A percentile compares a stretch with the other conserved stretches of the same genome.
Conservation (phyloP, 2,888 invertebrate species). For the Rhabditoides inermis region DNA sequence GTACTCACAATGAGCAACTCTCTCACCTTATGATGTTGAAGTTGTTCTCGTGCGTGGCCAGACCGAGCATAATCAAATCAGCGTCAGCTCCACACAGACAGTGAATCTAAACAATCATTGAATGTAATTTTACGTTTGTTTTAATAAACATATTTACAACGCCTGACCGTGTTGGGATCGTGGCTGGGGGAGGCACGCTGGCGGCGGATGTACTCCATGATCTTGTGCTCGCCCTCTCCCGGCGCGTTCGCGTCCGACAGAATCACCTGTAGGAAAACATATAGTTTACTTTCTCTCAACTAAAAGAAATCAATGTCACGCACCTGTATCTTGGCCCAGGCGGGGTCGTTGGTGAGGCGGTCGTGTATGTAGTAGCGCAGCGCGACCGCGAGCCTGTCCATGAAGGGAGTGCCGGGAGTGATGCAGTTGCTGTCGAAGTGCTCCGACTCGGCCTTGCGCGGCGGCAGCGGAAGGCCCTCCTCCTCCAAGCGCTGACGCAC, state of each 20-base stretch:
- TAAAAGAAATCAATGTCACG: slow-evolving; percentile 3
- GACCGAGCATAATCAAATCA: slow-evolving; percentile 87
- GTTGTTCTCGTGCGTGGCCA: slow-evolving; percentile 96
- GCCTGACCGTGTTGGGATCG: slow-evolving; percentile 80
- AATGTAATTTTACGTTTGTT: no score
- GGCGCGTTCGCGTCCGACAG: slow-evolving; percentile 98
- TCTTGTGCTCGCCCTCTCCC: slow-evolving; percentile 97
- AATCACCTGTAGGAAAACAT: slow-evolving; percentile 59
- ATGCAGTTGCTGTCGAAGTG: slow-evolving; percentile 99
- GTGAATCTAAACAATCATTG: slow-evolving; percentile 58
- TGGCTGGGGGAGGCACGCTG: slow-evolving; percentile 77
- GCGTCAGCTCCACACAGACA: slow-evolving; percentile 91
- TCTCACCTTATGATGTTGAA: slow-evolving; percentile 76
- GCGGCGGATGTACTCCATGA: slow-evolving; percentile 89
- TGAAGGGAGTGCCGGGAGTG: slow-evolving; percentile 74
- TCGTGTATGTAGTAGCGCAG: slow-evolving; percentile 71
- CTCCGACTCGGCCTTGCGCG: slow-evolving; percentile 74
- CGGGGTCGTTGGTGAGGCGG: slow-evolving; percentile 81
- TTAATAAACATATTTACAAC: neutral
- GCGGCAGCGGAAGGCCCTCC: slow-evolving; percentile 53
- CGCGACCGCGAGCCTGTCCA: slow-evolving; percentile 44
- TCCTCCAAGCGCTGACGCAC: slow-evolving; percentile 41
- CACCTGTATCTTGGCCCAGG: slow-evolving; percentile 85
- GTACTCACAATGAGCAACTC: neutral
- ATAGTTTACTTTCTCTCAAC: neutral